Base-by-base conservation (phyloP, 2,797 vertebrate genomes). In the Argya squamiceps region DNA sequence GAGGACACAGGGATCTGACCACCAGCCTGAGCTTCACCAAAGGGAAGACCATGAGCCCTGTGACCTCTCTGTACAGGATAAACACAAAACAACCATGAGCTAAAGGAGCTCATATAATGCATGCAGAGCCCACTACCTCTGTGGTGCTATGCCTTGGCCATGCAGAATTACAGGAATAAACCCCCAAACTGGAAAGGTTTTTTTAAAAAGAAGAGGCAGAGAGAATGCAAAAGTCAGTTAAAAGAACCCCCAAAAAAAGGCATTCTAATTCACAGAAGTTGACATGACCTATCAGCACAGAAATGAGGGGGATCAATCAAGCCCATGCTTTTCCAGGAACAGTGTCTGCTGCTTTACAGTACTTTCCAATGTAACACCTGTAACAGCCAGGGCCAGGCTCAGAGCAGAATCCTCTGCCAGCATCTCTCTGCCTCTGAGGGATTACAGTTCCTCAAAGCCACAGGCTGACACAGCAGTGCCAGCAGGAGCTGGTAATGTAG, bases 361-460 rank as follows among this genome's bases (percentile, higher is more conserved):
- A 69, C 1, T 5, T 50, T 78, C 65, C 52, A n/a, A 3, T 3
- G 23, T 55, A 36, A 68, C 71, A 92, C 88, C 89, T 65, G 79
- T 78, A 86, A 60, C 49, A 36, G 84, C 49, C 75, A 63, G 44
- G 53, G 64, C 92, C 64, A 11, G 4, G 50, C 73, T 96, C 62
- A 26, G 53, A 78, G 92, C 79, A 43, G 37, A 46, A 92, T 44
- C 65, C 93, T 37, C 85, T 94, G 92, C 74, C 90, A 87, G 81
- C 70, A 89, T 26, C 67, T 22, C 67, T 82, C 67, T 6, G 16
- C 55, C 71, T 77, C 58, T 76, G 88, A 91, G 46, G 93, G 86
- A 93, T 89, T 95, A 81, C 47, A 82, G 80, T 32, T 87, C 84
- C 82, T 63, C 86, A 82, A 87, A 92, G 94, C 79, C 81, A 73